These are phyloP conservation scores for Garrulus glandarius DNA, from an alignment of 2,797 vertebrate species.

Conservation along the genomic window DNA sequence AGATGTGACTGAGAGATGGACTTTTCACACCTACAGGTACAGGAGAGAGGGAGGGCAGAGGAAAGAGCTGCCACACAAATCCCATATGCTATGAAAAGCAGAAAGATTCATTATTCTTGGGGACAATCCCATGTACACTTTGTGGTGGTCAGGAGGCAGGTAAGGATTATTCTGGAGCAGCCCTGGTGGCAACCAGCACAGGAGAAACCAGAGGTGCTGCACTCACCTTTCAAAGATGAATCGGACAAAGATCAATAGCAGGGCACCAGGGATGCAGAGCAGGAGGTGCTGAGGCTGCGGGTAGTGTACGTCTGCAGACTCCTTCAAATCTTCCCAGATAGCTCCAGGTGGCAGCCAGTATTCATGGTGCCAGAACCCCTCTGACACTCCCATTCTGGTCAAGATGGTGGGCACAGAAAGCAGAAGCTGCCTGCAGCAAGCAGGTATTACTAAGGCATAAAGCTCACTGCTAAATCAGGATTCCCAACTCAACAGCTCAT, in stretches of 20 bases:
- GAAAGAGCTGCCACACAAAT: neutral
- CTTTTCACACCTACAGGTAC: neutral
- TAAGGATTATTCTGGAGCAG: neutral
- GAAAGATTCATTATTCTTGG: neutral
- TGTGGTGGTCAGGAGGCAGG: neutral
- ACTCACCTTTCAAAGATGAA: slow-evolving; percentile 79
- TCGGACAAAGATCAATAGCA: slow-evolving; percentile 71
- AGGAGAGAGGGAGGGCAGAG: neutral
- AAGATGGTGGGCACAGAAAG: neutral
- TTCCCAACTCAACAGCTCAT: neutral
- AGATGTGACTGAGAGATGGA: neutral
- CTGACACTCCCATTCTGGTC: neutral
- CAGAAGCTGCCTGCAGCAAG: neutral
- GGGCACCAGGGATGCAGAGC: slow-evolving; percentile 73
- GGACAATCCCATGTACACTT: neutral
- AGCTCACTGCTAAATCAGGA: neutral
- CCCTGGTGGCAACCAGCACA: neutral
- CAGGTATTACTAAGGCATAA: neutral
- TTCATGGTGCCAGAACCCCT: slow-evolving; percentile 75
- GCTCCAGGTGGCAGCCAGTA: slow-evolving; percentile 81
- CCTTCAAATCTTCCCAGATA: slow-evolving; percentile 75
- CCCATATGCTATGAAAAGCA: neutral
- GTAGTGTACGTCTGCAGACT: slow-evolving; percentile 17
- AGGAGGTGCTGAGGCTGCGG: slow-evolving; percentile 79
- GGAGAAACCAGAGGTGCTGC: neutral